Base-by-base conservation (phyloP, 2,888 invertebrate species). In the Nineta flava region DNA sequence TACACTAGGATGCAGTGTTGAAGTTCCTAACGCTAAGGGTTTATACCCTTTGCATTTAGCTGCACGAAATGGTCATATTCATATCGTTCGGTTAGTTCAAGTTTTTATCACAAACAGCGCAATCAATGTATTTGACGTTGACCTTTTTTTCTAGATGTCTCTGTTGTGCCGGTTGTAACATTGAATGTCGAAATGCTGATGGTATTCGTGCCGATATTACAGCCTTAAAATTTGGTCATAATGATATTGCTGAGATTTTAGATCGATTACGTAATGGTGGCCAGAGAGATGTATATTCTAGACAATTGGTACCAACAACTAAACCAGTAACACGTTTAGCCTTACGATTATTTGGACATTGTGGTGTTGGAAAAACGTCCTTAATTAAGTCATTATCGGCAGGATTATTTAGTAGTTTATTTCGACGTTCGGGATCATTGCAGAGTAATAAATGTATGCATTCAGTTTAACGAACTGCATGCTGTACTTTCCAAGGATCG, bases 131-230 rank as follows among this genome's bases (percentile, higher is more conserved):
- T 26, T 1, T 26, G 1, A 26, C 7, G 7, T 26, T 26, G 7
- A 5, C 7, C n/a, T 26, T 26, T 13, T 38, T 52, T 59, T 61
- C 59, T 57, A 75, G 77, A 56, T 77, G 78, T 60, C 68, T 86
- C 46, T 79, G 84, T 58, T 71, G 82, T 54, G 77, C 83, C 51
- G 82, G 83, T 41, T 82, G 83, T 57, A 75, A 79, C 57, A 75
- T 81, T 44, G 80, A 81, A 56, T 72, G 74, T 52, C 73, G 75
- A 47, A 81, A 81, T 62, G 72, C 73, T 58, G 81, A 81, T 61
- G 83, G 83, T 48, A 78, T 84, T 48, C 74, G 80, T 44, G 81
- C 84, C 4, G 84, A 85, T 60, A 80, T 85, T 40, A 79, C 83
- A 56, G 85, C 85, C n/a, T 67, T 84, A 48, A 82, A 83, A 58